phyloP scores from a whole-genome alignment of 2,888 invertebrate species.

The Macrophya alboannulata region DNA sequence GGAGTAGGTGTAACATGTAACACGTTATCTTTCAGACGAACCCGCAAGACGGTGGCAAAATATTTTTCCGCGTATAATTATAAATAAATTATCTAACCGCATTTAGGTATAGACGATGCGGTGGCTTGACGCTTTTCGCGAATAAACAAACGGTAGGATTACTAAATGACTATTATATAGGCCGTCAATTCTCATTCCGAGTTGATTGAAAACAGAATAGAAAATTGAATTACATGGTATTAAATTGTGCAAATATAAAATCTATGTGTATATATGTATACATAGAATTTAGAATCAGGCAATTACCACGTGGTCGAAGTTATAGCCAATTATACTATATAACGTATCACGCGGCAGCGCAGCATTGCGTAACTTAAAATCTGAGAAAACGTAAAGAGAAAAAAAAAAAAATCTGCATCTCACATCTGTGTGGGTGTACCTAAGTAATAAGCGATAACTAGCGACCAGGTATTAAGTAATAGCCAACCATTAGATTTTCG shows the following conservation, averaged over 20 bases:
- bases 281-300: conserved; percentile 7
- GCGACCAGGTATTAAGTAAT: conserved; percentile 6
- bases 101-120: neutral
- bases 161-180: neutral
- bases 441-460: conserved; percentile 22
- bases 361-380: conserved; percentile 35
- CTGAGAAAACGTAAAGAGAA: conserved; percentile 10
- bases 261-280: neutral
- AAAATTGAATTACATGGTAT: conserved; percentile 9
- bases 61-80: neutral
- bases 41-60: neutral
- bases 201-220: neutral
- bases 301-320: conserved; percentile 3
- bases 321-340: conserved; percentile 9
- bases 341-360: conserved; percentile 19
- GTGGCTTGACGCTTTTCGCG: neutral
- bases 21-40: neutral
- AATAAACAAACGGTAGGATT: neutral
- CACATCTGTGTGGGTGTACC: conserved; percentile 17
- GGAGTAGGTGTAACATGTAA: neutral
- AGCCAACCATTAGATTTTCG: conserved; percentile 4
- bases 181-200: neutral
- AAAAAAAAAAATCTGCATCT: neutral
- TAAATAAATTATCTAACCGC: conserved; percentile 1
- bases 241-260: neutral